These are phyloP conservation scores for Mungos mungo DNA, from an alignment of 2,113 vertebrate species.

Conservation along the genomic window DNA sequence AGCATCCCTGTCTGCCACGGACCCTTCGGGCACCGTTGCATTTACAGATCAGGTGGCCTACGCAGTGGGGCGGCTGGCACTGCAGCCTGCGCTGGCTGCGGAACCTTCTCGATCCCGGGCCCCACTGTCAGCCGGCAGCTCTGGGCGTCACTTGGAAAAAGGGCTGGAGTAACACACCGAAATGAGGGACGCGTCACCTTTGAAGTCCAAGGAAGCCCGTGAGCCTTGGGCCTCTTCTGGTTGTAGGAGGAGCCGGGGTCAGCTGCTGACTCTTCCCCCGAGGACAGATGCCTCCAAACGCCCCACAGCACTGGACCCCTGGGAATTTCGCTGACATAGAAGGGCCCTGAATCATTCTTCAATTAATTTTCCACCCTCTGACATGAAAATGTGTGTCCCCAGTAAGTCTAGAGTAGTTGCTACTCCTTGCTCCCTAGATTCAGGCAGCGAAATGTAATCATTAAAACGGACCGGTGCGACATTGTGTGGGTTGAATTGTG, in stretches of 20 bases:
- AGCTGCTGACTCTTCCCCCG: not conserved
- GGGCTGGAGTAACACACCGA: not conserved
- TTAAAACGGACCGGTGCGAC: accelerated
- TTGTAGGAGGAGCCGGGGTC: not conserved
- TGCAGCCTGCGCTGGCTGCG: not conserved
- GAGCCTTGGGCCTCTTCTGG: not conserved
- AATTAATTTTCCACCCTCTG: not conserved
- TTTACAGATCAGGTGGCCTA: not conserved
- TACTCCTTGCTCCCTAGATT: accelerated
- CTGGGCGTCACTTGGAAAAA: not conserved
- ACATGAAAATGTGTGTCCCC: not conserved
- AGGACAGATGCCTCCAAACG: not conserved
- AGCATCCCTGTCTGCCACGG: not conserved
- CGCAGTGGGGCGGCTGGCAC: not conserved
- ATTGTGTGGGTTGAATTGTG: not conserved
- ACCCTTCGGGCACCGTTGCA: not conserved
- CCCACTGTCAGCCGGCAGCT: not conserved
- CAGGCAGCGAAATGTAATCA: not conserved
- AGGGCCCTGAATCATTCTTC: not conserved
- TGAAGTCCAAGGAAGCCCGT: not conserved
- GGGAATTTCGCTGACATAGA: not conserved
- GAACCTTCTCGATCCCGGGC: not conserved
- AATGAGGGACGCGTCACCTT: not conserved
- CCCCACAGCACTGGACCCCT: not conserved
- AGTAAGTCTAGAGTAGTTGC: not conserved